These are phyloP conservation scores for Perithous albicinctus DNA, from an alignment of 2,888 invertebrate species.

Conservation along the genomic window DNA sequence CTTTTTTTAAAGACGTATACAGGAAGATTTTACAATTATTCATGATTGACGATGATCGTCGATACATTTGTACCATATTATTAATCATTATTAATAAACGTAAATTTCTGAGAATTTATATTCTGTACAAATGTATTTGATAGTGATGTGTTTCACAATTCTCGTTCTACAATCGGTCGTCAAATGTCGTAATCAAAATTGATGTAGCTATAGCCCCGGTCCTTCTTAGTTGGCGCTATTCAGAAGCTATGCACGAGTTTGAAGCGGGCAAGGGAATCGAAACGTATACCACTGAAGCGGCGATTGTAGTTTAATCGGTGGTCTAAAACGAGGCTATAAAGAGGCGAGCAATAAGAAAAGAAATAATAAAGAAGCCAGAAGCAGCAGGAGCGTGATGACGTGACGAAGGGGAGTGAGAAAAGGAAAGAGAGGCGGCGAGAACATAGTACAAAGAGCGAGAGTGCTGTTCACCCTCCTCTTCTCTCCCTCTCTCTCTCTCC, in stretches of 20 bases:
- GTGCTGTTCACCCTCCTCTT: constrained; percentile 16
- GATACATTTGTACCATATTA: no score
- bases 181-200: background rate
- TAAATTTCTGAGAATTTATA: no score
- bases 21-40: background rate
- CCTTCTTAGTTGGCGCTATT: background rate
- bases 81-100: no score
- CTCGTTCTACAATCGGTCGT: background rate
- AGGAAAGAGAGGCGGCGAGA: constrained; percentile 18
- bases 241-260: background rate
- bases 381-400: constrained; percentile 11
- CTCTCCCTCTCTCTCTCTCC: constrained; percentile 15
- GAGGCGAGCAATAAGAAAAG: constrained; percentile 22
- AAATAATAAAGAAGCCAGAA: constrained; percentile 22
- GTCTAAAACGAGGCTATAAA: constrained; percentile 9
- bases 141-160: background rate
- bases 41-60: background rate
- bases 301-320: background rate
- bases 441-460: constrained; percentile 31
- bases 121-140: background rate
- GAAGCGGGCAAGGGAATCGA: background rate
- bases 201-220: background rate
- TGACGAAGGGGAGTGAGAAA: constrained; percentile 13
- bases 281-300: background rate
- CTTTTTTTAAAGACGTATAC: background rate